These are phyloP conservation scores for Bellardia bayeri DNA, from an alignment of 2,888 invertebrate genomes.

Conservation along the genomic window DNA sequence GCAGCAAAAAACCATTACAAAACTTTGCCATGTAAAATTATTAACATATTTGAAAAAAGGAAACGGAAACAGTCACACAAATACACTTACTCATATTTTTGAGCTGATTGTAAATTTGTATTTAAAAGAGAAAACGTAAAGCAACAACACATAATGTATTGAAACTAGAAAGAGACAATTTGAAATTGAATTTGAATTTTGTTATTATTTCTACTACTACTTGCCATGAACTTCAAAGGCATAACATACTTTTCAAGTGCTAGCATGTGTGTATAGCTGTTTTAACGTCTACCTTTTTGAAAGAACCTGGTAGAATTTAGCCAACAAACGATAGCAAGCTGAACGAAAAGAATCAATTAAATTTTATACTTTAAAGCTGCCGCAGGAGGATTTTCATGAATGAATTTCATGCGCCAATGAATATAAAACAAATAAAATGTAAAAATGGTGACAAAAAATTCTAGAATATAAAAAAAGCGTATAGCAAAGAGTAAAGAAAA, in stretches of 20 bases:
- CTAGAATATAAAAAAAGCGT: conserved; percentile 24
- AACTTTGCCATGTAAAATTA: conserved; percentile 50
- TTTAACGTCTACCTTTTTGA: conserved; percentile 31
- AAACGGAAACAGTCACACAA: conserved; percentile 2
- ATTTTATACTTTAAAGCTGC: conserved; percentile 72
- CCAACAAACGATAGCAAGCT: background rate
- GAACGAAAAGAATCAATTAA: conserved; percentile 74
- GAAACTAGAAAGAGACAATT: conserved; percentile 37
- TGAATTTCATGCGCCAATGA: conserved; percentile 75
- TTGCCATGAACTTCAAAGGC: conserved; percentile 52
- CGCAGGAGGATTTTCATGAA: conserved; percentile 73
- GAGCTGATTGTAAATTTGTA: conserved; percentile 13
- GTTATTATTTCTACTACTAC: background rate
- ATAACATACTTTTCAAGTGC: background rate
- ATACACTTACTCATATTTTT: background rate
- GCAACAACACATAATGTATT: conserved; percentile 9
- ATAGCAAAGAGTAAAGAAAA: conserved; percentile 27
- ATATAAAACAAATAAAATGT: conserved; percentile 74
- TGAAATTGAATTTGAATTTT: conserved; percentile 40
- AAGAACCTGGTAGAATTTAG: conserved; percentile 42
- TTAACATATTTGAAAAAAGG: conserved; percentile 64
- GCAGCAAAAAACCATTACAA: conserved; percentile 2
- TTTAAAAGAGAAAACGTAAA: conserved; percentile 38
- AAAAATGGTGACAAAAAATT: conserved; percentile 59
- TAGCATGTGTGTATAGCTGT: conserved; percentile 10